Evolutionary conservation across 2,888 invertebrate species (phyloP).

Genomic region (Coenonympha arcania): DNA sequence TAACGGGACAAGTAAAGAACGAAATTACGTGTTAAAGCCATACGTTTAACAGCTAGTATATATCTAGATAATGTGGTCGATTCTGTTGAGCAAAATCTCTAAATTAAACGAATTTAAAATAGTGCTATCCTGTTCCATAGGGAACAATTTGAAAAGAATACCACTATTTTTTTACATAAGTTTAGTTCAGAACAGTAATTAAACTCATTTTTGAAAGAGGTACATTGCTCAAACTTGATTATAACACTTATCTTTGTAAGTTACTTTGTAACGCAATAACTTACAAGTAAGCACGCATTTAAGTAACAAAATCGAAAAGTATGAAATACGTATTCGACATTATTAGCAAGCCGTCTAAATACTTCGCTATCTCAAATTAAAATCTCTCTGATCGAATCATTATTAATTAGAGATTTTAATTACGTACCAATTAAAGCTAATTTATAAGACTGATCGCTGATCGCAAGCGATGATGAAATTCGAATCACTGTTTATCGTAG

Average conservation of each 20-base stretch:
- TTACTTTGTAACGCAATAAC: constrained; percentile 1
- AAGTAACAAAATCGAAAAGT: background rate
- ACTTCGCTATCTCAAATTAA: constrained; percentile 3
- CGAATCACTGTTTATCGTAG: no score
- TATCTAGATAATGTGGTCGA: no score
- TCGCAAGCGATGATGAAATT: background rate
- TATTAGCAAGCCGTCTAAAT: constrained; percentile 1
- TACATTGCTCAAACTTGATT: background rate
- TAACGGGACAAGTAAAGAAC: no score
- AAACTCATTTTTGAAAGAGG: no score
- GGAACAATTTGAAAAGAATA: no score
- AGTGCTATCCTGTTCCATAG: no score
- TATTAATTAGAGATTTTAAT: background rate
- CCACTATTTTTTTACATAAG: no score
- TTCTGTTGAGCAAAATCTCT: no score
- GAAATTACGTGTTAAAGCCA: no score
- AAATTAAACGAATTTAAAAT: no score
- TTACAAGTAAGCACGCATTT: background rate
- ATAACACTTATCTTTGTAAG: background rate
- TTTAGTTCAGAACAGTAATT: no score
- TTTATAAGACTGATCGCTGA: background rate
- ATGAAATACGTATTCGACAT: background rate
- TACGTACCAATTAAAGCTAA: background rate
- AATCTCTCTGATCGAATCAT: background rate
- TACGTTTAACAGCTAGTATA: no score